These are phyloP conservation scores for Aegithalos caudatus DNA, from an alignment of 2,113 vertebrate species.

Conservation along the genomic window DNA sequence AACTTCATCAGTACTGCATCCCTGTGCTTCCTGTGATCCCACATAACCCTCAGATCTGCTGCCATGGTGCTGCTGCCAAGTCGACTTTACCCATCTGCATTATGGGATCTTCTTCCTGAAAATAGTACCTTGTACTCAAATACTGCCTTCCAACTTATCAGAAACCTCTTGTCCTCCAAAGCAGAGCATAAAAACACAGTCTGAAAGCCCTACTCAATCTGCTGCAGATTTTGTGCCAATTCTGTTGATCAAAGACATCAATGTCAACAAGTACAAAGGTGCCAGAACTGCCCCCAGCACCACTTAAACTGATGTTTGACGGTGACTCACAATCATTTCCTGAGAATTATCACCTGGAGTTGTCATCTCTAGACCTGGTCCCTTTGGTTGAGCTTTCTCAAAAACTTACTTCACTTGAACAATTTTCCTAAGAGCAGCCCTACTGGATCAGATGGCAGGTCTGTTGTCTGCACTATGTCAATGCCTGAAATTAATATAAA, in stretches of 20 bases:
- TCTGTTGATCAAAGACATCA: background rate
- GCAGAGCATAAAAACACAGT: background rate
- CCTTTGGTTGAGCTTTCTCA: background rate
- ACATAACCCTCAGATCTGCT: background rate
- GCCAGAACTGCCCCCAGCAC: background rate
- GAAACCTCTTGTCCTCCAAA: background rate
- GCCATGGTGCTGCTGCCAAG: rapidly evolving
- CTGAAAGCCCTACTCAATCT: background rate
- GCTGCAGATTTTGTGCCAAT: background rate
- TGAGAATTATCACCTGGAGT: background rate
- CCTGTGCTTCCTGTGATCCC: background rate
- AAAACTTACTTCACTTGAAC: background rate
- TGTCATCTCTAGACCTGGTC: background rate
- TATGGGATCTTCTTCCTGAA: background rate
- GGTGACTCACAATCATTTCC: background rate
- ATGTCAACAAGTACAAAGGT: background rate
- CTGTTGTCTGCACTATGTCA: background rate
- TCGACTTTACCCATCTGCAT: background rate
- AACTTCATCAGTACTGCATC: background rate
- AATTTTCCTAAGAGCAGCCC: background rate
- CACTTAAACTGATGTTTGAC: background rate
- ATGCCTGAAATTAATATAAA: background rate
- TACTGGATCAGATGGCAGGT: rapidly evolving
- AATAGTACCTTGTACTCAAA: background rate
- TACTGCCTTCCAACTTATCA: background rate